Evolutionary conservation across 2,113 vertebrate species (phyloP).

Genomic region (Mastomys natalensis): DNA sequence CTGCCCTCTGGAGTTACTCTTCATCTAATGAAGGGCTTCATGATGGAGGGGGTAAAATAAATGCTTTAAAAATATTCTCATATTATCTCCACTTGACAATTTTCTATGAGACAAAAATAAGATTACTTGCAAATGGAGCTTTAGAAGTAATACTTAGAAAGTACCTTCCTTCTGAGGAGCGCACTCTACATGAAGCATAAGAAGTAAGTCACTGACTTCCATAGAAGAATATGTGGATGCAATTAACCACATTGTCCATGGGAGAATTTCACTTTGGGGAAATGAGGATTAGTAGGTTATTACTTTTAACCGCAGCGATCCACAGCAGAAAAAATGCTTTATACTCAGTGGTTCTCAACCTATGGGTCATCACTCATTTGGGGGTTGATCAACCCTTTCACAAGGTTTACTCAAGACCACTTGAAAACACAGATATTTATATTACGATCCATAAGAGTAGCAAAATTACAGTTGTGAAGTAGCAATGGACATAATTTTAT

Average conservation of each 20-base stretch:
- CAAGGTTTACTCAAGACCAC: neutral
- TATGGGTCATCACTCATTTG: neutral
- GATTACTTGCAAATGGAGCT: neutral
- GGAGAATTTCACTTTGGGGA: slow-evolving; percentile 9
- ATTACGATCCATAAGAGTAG: neutral
- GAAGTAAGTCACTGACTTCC: neutral
- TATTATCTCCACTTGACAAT: neutral
- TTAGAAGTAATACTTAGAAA: neutral
- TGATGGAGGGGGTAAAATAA: neutral
- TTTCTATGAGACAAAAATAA: neutral
- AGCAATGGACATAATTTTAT: neutral
- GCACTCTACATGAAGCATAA: neutral
- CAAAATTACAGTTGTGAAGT: neutral
- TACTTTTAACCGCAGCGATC: neutral
- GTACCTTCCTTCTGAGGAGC: neutral
- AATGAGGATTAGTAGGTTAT: neutral
- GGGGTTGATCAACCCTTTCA: too few species aligned
- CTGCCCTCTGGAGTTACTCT: neutral
- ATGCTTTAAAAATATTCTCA: neutral
- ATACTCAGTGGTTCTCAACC: neutral
- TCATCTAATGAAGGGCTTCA: neutral
- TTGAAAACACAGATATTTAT: neutral
- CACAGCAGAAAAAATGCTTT: neutral
- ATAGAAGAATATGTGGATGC: neutral
- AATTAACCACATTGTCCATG: neutral